These are phyloP conservation scores for Ephydatia muelleri DNA, from an alignment of 37 sponge, comb jelly and placozoan genomes.

Conservation along the genomic window DNA sequence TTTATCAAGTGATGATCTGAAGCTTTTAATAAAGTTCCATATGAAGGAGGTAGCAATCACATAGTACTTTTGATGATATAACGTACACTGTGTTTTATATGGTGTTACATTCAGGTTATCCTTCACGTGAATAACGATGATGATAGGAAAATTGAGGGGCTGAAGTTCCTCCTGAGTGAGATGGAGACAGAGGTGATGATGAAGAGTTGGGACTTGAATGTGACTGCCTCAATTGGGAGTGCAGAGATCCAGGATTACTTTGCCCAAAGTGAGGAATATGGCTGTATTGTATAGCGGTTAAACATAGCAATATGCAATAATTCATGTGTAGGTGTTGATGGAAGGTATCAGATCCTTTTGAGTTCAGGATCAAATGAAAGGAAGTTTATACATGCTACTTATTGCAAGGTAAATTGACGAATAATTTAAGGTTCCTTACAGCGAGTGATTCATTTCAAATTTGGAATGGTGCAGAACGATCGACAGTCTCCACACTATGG, in stretches of 20 bases:
- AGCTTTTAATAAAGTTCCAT: background rate
- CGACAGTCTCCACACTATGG: constrained; percentile 32
- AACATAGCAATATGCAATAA: too few species aligned
- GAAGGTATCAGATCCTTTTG: too few species aligned
- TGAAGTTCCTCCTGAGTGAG: constrained; percentile 24
- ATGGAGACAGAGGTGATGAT: constrained; percentile 18
- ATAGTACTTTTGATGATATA: background rate
- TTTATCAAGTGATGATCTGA: background rate
- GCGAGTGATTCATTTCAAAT: background rate
- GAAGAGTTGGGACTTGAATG: constrained; percentile 31
- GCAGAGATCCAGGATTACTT: constrained; percentile 20
- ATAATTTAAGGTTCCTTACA: too few species aligned
- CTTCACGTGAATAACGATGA: constrained; percentile 45
- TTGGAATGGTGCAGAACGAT: constrained; percentile 40
- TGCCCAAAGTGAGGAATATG: background rate
- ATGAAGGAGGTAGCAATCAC: background rate
- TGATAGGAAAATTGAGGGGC: constrained; percentile 13
- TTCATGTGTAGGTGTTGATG: too few species aligned
- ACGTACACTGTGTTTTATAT: background rate
- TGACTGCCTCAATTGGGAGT: constrained; percentile 17
- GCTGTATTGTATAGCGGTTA: too few species aligned
- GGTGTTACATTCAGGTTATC: constrained; percentile 31
- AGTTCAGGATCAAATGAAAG: too few species aligned
- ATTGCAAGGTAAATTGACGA: too few species aligned
- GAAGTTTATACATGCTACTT: too few species aligned